Evolutionary conservation across 2,888 invertebrate genomes (phyloP), one percentile per base, ranked within the genome.

Genomic region (Zootermopsis nevadensis): DNA sequence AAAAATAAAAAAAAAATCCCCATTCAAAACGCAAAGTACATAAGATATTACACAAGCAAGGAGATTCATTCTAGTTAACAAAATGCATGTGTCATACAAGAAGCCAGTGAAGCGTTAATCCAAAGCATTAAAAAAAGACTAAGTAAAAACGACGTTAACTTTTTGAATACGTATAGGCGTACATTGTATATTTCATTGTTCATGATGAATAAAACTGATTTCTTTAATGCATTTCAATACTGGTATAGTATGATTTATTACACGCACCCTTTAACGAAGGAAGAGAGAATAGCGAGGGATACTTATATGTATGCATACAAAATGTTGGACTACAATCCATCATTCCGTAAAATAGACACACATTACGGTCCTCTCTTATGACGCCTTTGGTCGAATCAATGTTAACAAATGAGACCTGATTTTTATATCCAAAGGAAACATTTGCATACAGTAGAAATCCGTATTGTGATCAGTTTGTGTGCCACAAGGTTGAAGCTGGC

Each of bases 401-500:
- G 79, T 35, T 60, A 79, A 79, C 79, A 66, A 79, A 66, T 79
- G 66, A 53, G 31, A 48, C 30, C 35, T n/a, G n/a, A 60, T 79
- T 60, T 35, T 35, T 42, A n/a, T n/a, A 74, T 38, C 33, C 38
- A 24, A 24, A 38, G 19, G 69, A 33, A 33, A 74, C 31, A 74
- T 74, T 42, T 74, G n/a, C 74, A 74, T 74, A 74, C 0, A 35
- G 12, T 2, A 24, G 74, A n/a, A 38, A 42, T 38, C 19, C 1
- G 3, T 74, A 42, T 27, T 53, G 60, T 60, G 60, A 27, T 60
- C 27, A n/a, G 12, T 48, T 48, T 48, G 48, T 3, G 48, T 1
- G 15, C 48, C 48, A 3, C 48, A 3, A 12, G 19, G 1, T 15
- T 0, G 19, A 15, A 15, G 4, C 60, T 60, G 6, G 24, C 22